Base-by-base conservation (phyloP, 2,113 vertebrate species). In the Notiomystis cincta region DNA sequence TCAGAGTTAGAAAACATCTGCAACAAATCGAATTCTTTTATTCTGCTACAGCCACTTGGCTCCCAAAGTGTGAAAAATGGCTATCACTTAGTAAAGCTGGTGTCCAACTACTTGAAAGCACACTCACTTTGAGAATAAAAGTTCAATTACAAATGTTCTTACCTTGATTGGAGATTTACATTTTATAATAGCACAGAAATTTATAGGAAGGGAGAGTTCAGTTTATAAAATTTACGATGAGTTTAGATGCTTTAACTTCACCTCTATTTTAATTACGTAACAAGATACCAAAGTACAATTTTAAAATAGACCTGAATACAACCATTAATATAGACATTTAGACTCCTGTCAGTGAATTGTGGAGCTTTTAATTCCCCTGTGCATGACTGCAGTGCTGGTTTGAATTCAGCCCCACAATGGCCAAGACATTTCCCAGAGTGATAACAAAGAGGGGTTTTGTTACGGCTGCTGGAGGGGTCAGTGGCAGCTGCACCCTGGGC, bases 361-460 rank as follows among this genome's bases (percentile, higher is more conserved):
- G 75, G n/a, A 90, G 86, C 72, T 96, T 89, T 90, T 76, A 50
- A 81, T 94, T 87, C 89, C 65, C 71, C 86, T 69, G 82, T 72
- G 90, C 91, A 85, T 15, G 83, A 89, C 24, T 85, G 81, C 77
- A 90, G 19, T 91, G 65, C 89, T 91, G 96, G 86, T 97, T 93
- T 91, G 93, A 94, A 95, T 93, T 97, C 83, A 96, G 77, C 87
- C 88, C 90, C 96, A 87, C 90, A 94, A 95, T 58, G 87, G 92
- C 84, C 87, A 92, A 82, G 83, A 67, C 69, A 89, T 97, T 97
- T 97, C 97, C 96, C 95, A 96, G 91, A 84, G 70, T 61, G 87
- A 62, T 71, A 93, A 98, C 97, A 98, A 98, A 97, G 95, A 93
- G 78, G 44, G 72, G 16, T 95, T 97, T 97, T 97, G 96, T 97